Conservation (phyloP, 2,113 vertebrate genomes). For the Lontra canadensis region DNA sequence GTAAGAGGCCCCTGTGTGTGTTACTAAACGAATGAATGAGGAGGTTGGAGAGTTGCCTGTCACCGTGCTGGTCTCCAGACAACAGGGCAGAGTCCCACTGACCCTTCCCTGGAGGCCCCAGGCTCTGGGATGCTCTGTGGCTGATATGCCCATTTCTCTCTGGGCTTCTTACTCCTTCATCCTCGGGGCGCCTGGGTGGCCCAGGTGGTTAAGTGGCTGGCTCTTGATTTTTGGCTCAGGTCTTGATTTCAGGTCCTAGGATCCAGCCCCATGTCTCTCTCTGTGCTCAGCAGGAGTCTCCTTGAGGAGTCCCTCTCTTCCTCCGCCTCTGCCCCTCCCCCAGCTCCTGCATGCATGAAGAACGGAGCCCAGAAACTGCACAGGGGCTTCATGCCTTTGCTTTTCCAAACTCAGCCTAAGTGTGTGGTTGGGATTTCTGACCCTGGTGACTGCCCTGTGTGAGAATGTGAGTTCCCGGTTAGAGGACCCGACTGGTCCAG, state of each 20-base stretch:
- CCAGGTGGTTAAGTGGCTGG: neutral
- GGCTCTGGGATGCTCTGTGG: neutral
- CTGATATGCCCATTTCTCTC: neutral
- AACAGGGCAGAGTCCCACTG: neutral
- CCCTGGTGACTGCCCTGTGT: fast-evolving
- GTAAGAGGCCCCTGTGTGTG: neutral
- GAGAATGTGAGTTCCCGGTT: neutral
- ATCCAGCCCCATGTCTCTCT: neutral
- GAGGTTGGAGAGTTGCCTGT: neutral
- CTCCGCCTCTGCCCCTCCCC: neutral
- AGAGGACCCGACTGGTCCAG: neutral
- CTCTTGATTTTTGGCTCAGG: neutral
- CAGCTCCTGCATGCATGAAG: neutral
- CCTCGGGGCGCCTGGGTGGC: neutral
- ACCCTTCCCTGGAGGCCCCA: neutral
- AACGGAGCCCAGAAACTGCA: neutral
- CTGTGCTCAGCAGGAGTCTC: neutral
- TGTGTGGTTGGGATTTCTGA: neutral
- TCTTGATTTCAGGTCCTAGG: neutral
- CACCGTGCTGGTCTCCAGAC: neutral
- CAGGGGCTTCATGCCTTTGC: neutral
- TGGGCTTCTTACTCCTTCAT: neutral
- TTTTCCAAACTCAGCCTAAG: neutral
- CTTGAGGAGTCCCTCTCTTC: neutral
- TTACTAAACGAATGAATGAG: neutral